Evolutionary conservation across 2,113 vertebrate species (phyloP), one percentile per base, ranked within the genome.

Genomic region (Eptatretus burgeri): DNA sequence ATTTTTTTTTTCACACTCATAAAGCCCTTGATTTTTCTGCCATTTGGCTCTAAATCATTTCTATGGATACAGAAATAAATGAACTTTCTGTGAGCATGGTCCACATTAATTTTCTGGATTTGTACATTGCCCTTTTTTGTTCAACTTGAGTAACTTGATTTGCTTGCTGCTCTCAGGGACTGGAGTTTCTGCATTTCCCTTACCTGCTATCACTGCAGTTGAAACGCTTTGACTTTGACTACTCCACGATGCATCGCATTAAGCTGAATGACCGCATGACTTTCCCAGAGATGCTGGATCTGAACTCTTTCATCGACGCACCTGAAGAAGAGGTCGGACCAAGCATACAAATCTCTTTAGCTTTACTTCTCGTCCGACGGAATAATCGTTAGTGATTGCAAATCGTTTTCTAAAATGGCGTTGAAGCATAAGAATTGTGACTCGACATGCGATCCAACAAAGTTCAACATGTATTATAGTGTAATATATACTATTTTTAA

Each of bases 171-270:
- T 41, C 27, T 41, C 68, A 95, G 91, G 91, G 91, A 14, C 77
- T 98, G 73, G 77, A 87, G 50, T 98, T 98, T 74, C 76, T 96
- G 71, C 85, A 98, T 75, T 91, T 96, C 52, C 91, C 91, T 0
- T 98, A 98, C 71, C 77, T 98, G 70, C 77, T 96, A 72, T 94
- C 89, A 0, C 75, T 98, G 53, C 91, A 98, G 71, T 76, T 98
- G 71, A 98, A 98, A 75, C 81, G 91, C 7, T 98, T 98, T 74
- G 91, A 98, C 75, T 98, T 98, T 20, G 91, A 98, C 78, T 98
- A 98, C 71, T 93, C 85, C 74, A 98, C 87, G 69, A 93, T 98
- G 89, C 91, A 98, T 73, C 83, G 91, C 68, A 96, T 94, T 73
- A 98, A 98, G 70, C 75, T 96, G 60, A 98, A 98, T 51, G 91